Percentiles rank a stretch among this genome's conserved stretches.
Conservation (phyloP, 2,797 vertebrate species). For the Centropyge bicolor region DNA sequence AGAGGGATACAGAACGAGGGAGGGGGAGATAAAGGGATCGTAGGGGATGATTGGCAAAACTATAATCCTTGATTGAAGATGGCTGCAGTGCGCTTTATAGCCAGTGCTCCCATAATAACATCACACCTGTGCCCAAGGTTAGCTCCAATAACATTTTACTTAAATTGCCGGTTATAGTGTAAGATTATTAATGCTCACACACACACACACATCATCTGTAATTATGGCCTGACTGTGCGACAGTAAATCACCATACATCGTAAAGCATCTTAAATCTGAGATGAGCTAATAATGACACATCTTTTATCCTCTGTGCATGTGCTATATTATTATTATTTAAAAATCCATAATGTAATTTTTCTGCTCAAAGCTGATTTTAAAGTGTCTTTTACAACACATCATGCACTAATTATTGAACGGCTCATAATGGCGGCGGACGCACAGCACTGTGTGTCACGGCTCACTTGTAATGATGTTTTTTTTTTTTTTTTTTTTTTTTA, state of each 20-base stretch:
- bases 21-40: conserved; percentile 35
- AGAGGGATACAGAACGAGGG: background rate
- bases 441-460: background rate
- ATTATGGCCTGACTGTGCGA: conserved; percentile 23
- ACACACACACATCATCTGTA: background rate
- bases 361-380: conserved; percentile 21
- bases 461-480: conserved; percentile 28
- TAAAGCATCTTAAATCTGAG: conserved; percentile 28
- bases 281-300: conserved; percentile 29
- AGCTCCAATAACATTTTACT: conserved; percentile 43
- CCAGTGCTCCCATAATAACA: conserved; percentile 28
- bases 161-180: conserved; percentile 29
- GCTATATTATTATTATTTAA: background rate
- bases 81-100: conserved; percentile 40
- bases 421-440: conserved; percentile 12
- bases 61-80: conserved; percentile 56
- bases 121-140: conserved; percentile 52
- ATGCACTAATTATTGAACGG: background rate
- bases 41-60: conserved; percentile 51
- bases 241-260: conserved; percentile 27
- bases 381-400: background rate
- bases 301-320: background rate
- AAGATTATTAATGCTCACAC: conserved; percentile 27
- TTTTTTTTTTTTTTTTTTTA: background rate
- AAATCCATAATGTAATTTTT: background rate